Base-by-base conservation (phyloP, 2,113 vertebrate species). In the Nicator chloris region DNA sequence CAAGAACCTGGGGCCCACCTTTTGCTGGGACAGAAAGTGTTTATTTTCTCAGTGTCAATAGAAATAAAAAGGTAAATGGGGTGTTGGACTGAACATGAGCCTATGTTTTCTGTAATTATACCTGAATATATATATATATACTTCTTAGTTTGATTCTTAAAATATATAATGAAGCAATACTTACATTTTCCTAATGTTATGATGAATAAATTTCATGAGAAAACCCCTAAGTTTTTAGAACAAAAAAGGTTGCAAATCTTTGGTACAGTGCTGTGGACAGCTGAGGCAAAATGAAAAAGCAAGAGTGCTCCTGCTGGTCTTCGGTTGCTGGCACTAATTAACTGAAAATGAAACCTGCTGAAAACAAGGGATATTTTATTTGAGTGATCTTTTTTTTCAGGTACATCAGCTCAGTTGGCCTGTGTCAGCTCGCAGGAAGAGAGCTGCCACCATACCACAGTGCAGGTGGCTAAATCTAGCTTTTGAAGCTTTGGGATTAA, bases 41-140 rank as follows among this genome's bases (percentile, higher is more conserved):
- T 92, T 99, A 99, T 94, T 99, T 99, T 98, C 98, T 99, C 64
- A 99, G 99, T 87, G 97, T 99, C 94, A 99, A 99, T 95, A 97
- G 99, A 79, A 99, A 99, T 96, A 99, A 99, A 95, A 99, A 99
- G 98, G 98, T 99, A 98, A 97, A 81, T 30, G 37, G 42, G 22
- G 9, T 4, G 15, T 2, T 7, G 18, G 50, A 54, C 4, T 50
- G 40, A 73, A 51, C 21, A 50, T n/a, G 10, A 64, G 9, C 9
- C 39, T 57, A 10, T n/a, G 15, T 40, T 86, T 91, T 39, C 42
- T 90, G 27, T 90, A 53, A 23, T 69, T 81, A 15, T 35, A 71
- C 16, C 35, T 66, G 60, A 63, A 72, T 35, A 80, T 8, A 11
- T 31, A 51, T n/a, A n/a, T n/a, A n/a, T n/a, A 57, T 6, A 24